Base-by-base conservation (phyloP, 2,797 vertebrate genomes). In the Crocodylus rhombifer region DNA sequence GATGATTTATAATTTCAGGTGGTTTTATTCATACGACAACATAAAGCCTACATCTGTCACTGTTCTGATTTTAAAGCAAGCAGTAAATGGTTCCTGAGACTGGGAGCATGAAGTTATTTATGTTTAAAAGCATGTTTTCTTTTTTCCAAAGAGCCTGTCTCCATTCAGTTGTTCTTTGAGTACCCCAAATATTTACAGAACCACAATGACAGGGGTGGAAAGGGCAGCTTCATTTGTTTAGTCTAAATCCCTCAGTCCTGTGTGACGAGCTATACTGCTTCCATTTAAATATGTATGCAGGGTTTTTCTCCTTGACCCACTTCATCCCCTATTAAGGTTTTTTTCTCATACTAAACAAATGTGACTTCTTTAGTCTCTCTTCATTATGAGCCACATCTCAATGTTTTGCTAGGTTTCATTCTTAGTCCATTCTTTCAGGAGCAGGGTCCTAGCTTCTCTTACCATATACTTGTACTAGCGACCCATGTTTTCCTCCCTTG, bases 101-200 rank as follows among this genome's bases (percentile, higher is more conserved):
- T 11, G 65, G 62, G 6, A 83, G 56, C 13, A 1, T 2, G 36
- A 42, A 82, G 74, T 8, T 30, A 2, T 63, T 78, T 82, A 63
- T 51, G 79, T 30, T 71, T 17, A 20, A 67, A 85, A 1, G 9
- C 16, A 0, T 1, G 28, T 6, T 23, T 55, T 17, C 14, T 42
- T 62, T 21, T 21, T 51, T 85, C 80, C 82, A 14, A 58, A 15
- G 42, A 25, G 12, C 16, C 91, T 62, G 30, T 14, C 42, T 51
- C 42, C 42, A 12, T 58, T 60, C 0, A 0, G 5, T 73, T 82
- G 33, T 69, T 33, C 21, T 30, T 30, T 30, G 86, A 76, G 64
- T 36, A 77, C 60, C 92, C 89, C 90, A 91, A 89, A 92, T 89
- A 77, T 95, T 95, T 90, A 51, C 76, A 1, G 1, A 5, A 64